Evolutionary conservation across 2,113 vertebrate species (phyloP).

Genomic region (Ceyx melanurus): DNA sequence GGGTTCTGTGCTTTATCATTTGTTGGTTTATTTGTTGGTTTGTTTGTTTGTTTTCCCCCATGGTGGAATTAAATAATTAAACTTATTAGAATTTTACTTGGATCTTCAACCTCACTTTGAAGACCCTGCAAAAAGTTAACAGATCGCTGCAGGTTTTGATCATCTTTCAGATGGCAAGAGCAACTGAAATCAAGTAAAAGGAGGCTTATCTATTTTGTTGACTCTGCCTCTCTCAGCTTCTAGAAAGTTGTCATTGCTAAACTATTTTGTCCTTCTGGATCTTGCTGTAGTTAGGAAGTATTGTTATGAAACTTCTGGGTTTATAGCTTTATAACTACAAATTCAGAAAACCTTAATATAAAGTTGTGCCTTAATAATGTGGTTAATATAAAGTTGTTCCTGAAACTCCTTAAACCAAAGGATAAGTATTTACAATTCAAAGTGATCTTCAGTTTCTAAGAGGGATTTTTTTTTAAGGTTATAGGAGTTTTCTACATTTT

Average conservation of each 20-base stretch:
- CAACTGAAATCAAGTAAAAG: not conserved
- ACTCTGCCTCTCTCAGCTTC: not conserved
- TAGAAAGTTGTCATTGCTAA: too few species aligned
- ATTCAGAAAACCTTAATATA: too few species aligned
- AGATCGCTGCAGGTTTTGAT: not conserved
- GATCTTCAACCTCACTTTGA: not conserved
- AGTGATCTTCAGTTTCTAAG: too few species aligned
- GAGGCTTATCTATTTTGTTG: not conserved
- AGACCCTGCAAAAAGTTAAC: not conserved
- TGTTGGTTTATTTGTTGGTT: not conserved
- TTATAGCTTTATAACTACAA: too few species aligned
- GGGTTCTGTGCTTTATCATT: fast-evolving
- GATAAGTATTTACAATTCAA: too few species aligned
- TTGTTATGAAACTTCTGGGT: too few species aligned
- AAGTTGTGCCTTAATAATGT: too few species aligned
- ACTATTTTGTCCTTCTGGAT: too few species aligned
- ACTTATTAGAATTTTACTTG: not conserved
- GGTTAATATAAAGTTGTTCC: too few species aligned
- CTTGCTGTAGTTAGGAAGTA: too few species aligned
- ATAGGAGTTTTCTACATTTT: not conserved
- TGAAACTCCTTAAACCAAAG: too few species aligned
- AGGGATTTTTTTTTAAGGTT: too few species aligned
- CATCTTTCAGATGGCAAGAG: not conserved
- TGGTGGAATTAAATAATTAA: not conserved
- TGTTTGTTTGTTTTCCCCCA: not conserved